Percentiles rank a stretch among this genome's conserved stretches.
These are phyloP conservation scores for Thecophora atra DNA, from an alignment of 2,888 invertebrate species.

Conservation along the genomic window DNA sequence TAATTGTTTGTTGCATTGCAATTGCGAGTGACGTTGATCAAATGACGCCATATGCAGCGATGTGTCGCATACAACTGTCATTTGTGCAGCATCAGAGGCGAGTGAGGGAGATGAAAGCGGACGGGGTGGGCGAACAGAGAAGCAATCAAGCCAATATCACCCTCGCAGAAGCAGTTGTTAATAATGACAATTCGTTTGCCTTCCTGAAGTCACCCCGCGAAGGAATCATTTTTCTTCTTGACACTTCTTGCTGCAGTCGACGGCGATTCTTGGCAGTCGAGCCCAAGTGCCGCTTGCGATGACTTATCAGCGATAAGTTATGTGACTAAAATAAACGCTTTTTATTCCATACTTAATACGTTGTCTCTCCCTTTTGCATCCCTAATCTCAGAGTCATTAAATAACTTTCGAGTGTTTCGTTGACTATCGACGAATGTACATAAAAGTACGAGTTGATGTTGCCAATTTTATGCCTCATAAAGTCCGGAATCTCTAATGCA, in stretches of 20 bases:
- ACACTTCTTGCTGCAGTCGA: constrained; percentile 5
- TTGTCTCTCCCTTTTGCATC: not conserved
- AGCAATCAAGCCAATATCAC: not conserved
- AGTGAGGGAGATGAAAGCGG: not conserved
- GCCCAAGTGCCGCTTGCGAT: not conserved
- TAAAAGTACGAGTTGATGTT: not conserved
- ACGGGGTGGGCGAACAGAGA: not conserved
- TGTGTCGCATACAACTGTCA: constrained; percentile 26
- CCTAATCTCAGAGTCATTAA: not conserved
- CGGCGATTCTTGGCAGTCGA: not conserved
- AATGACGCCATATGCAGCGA: constrained; percentile 37
- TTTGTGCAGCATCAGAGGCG: not conserved
- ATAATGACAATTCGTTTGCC: constrained; percentile 16
- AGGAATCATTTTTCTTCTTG: constrained; percentile 17
- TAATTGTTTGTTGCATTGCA: constrained; percentile 36
- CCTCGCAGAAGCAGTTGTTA: not conserved
- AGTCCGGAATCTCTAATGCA: not conserved
- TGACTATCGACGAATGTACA: not conserved
- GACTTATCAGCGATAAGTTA: constrained; percentile 1
- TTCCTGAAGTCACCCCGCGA: not conserved
- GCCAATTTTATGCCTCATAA: constrained; percentile 24
- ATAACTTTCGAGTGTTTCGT: not conserved
- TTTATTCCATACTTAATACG: not conserved
- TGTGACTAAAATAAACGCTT: not conserved
- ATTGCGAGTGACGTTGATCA: constrained; percentile 5